Conservation (phyloP, 2,888 invertebrate genomes). For the Amphipyra berbera region DNA sequence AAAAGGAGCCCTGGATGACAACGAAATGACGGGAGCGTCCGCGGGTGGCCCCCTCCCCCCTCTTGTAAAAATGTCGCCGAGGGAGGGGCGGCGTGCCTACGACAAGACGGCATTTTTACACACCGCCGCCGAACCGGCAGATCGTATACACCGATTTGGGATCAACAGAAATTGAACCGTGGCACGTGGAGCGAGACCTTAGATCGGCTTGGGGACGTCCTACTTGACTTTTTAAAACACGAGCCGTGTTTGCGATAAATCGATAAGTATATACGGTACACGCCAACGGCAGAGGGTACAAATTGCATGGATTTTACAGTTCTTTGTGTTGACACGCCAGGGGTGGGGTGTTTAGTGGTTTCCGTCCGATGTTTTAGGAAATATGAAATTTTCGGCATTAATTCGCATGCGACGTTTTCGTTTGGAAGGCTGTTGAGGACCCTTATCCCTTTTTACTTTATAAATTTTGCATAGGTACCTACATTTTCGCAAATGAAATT, state of each 20-base stretch:
- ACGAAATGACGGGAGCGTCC: conserved; percentile 87
- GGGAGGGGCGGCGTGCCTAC: conserved; percentile 84
- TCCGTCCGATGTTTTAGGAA: conserved; percentile 79
- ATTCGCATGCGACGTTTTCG: conserved; percentile 50
- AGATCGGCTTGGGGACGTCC: conserved; percentile 41
- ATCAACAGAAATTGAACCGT: conserved; percentile 69
- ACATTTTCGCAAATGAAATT: conserved; percentile 27
- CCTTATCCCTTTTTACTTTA: conserved; percentile 41
- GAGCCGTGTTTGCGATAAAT: conserved; percentile 85
- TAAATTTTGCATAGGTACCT: conserved; percentile 24
- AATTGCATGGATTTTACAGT: conserved; percentile 86
- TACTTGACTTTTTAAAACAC: conserved; percentile 81
- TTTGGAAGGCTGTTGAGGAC: conserved; percentile 42
- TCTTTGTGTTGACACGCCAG: conserved; percentile 80
- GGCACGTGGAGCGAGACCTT: conserved; percentile 46
- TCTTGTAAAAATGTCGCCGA: conserved; percentile 84
- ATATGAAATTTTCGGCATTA: conserved; percentile 77
- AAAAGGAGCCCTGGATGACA: conserved; percentile 87
- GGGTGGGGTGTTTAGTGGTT: conserved; percentile 77
- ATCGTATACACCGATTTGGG: conserved; percentile 72
- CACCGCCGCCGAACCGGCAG: conserved; percentile 71
- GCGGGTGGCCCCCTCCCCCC: conserved; percentile 79
- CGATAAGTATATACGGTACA: conserved; percentile 83
- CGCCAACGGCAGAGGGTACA: conserved; percentile 82
- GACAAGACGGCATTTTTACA: conserved; percentile 88